Evolutionary conservation across 2,113 vertebrate species (phyloP).

Genomic region (Leiothrix lutea): DNA sequence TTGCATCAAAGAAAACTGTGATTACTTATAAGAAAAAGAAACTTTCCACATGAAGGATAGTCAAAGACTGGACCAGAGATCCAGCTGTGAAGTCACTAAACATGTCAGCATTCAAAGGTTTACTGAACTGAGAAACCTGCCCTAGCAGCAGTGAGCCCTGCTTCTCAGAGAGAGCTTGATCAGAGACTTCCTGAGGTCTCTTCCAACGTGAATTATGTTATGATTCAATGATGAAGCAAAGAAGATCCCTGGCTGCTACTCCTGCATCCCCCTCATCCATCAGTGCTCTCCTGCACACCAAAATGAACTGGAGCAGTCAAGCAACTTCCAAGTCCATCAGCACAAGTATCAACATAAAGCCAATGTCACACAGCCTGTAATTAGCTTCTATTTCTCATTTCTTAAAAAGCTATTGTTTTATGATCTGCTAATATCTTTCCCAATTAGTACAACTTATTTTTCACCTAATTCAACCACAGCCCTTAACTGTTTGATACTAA

Average conservation of each 20-base stretch:
- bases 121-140: background rate
- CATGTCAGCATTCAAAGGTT: background rate
- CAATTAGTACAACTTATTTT: background rate
- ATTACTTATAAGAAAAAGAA: background rate
- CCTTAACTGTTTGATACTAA: slow-evolving; percentile 29
- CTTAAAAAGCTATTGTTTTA: slow-evolving; percentile 23
- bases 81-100: background rate
- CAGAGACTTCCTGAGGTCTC: background rate
- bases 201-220: background rate
- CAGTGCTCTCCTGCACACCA: background rate
- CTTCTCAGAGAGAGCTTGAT: background rate
- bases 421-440: background rate
- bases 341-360: background rate
- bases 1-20: background rate
- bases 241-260: background rate
- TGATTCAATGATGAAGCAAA: background rate
- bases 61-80: background rate
- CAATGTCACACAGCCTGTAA: background rate
- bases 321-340: background rate
- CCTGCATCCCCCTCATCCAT: background rate
- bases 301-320: background rate
- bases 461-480: background rate
- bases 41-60: background rate
- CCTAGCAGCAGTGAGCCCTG: background rate
- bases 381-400: background rate